These are phyloP conservation scores for Takifugu bimaculatus DNA, from an alignment of 2,113 vertebrate species.

Conservation along the genomic window DNA sequence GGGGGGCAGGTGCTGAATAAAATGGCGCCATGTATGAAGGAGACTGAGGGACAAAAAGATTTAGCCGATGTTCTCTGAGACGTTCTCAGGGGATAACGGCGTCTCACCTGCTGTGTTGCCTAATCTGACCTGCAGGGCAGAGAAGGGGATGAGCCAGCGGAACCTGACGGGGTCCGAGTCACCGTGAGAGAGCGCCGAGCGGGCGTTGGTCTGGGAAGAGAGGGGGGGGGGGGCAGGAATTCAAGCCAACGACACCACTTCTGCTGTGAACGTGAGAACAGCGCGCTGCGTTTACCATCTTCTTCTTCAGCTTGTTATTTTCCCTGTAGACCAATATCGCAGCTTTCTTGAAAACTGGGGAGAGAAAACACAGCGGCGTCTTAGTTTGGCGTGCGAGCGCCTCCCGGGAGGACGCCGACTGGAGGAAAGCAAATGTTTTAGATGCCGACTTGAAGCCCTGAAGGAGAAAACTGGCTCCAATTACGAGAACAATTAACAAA, in stretches of 20 bases:
- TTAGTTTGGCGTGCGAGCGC: conserved; percentile 42
- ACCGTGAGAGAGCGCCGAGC: conserved; percentile 78
- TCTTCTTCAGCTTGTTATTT: conserved; percentile 93
- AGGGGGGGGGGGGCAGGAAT: conserved; percentile 14
- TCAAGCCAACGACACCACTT: background rate
- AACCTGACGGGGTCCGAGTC: conserved; percentile 93
- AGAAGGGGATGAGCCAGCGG: conserved; percentile 93
- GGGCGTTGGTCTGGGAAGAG: conserved; percentile 73
- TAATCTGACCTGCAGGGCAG: conserved; percentile 89
- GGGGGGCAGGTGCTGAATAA: conserved; percentile 12
- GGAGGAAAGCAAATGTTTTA: conserved; percentile 35
- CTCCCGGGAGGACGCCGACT: conserved; percentile 40
- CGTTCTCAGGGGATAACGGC: conserved; percentile 31
- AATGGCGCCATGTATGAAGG: conserved; percentile 6
- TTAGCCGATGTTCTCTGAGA: conserved; percentile 43
- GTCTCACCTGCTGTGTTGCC: conserved; percentile 89
- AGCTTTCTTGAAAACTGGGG: conserved; percentile 93
- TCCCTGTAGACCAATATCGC: conserved; percentile 95
- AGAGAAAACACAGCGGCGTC: conserved; percentile 44
- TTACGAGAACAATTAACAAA: too few species aligned
- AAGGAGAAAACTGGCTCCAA: too few species aligned
- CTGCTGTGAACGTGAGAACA: conserved; percentile 3
- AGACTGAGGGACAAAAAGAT: conserved; percentile 34
- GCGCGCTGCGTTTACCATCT: conserved; percentile 78
- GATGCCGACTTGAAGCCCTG: conserved; percentile 37